phyloP scores from a whole-genome alignment of 2,888 invertebrate species.

The Cryptophagus acutangulus region DNA sequence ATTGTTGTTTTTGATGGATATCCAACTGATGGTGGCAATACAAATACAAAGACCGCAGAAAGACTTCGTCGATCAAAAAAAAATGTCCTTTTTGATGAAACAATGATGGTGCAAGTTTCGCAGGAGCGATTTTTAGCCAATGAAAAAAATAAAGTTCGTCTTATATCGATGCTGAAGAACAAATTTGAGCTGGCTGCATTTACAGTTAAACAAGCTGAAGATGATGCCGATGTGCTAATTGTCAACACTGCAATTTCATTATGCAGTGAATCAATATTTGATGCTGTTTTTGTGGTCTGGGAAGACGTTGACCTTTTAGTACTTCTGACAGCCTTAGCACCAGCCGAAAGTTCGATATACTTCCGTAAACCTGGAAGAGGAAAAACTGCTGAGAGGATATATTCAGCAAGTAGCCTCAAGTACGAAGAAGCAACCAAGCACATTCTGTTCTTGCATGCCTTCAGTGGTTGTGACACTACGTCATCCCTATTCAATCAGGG shows the following conservation, averaged over 20 bases:
- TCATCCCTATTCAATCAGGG: constrained; percentile 9
- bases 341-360: constrained; percentile 7
- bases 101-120: too few relatives aligned
- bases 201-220: constrained; percentile 10
- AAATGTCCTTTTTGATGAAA: too few relatives aligned
- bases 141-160: constrained; percentile 14
- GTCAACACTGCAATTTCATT: constrained; percentile 13
- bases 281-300: constrained; percentile 11
- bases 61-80: constrained; percentile 21
- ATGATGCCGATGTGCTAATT: too few relatives aligned
- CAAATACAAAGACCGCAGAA: constrained; percentile 28
- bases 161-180: too few relatives aligned
- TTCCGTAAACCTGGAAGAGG: constrained; percentile 12
- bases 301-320: constrained; percentile 14
- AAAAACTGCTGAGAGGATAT: constrained; percentile 10
- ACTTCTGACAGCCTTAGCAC: constrained; percentile 19
- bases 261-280: constrained; percentile 11
- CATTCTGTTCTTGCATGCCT: constrained; percentile 7
- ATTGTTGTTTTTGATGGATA: constrained; percentile 29
- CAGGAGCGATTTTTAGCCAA: constrained; percentile 7
- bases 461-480: too few relatives aligned
- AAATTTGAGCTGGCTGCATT: too few relatives aligned
- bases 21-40: too few relatives aligned
- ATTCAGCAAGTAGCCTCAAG: constrained; percentile 12
- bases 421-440: constrained; percentile 11